Conservation (phyloP, 2,113 vertebrate species). For the Isichthys henryi region DNA sequence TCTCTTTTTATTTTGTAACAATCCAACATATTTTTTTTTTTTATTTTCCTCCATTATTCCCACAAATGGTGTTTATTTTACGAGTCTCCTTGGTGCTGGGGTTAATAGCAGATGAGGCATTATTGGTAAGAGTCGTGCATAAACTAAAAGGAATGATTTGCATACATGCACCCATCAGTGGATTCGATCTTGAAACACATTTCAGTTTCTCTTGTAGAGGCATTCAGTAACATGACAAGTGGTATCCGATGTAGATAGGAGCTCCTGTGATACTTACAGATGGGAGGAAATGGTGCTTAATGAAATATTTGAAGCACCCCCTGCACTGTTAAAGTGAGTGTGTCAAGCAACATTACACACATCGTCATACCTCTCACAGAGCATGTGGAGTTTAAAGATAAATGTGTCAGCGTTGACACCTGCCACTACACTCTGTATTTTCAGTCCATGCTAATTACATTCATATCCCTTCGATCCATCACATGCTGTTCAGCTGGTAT, state of each 20-base stretch:
- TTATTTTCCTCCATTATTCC: background rate
- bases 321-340: slow-evolving; percentile 21
- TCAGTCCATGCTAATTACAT: slow-evolving; percentile 30
- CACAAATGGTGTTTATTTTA: background rate
- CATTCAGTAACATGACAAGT: background rate
- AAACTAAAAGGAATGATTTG: background rate
- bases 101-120: background rate
- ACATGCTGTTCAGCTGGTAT: slow-evolving; percentile 10
- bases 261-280: slow-evolving; percentile 8
- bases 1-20: background rate
- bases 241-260: no score
- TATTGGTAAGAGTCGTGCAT: background rate
- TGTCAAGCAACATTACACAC: slow-evolving; percentile 24
- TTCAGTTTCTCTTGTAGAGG: background rate
- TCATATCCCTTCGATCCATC: slow-evolving; percentile 34
- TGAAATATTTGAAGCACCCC: slow-evolving; percentile 4
- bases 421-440: slow-evolving; percentile 11
- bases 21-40: background rate
- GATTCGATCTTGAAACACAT: background rate
- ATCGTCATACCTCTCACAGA: slow-evolving; percentile 19
- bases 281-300: slow-evolving; percentile 4
- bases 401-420: slow-evolving; percentile 34
- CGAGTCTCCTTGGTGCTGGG: background rate
- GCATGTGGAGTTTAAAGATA: slow-evolving; percentile 32
- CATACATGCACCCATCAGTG: background rate